phyloP scores from a whole-genome alignment of 2,888 invertebrate genomes.

The Drosophila koepferae region DNA sequence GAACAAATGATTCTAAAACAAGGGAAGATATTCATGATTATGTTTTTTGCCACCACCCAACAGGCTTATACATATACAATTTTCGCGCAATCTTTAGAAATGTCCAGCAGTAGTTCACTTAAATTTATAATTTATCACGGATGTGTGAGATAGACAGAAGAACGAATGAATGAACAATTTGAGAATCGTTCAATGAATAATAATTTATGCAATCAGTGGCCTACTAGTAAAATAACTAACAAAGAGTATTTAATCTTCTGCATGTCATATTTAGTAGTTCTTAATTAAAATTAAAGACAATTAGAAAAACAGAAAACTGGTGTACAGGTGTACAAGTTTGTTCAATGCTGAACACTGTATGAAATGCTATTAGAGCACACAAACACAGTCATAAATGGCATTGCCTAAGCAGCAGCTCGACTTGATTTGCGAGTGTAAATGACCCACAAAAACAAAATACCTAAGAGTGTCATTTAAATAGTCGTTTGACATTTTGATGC shows the following conservation, averaged over 20 bases:
- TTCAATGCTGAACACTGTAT: constrained; percentile 5
- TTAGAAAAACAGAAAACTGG: not conserved
- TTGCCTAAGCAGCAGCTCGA: constrained; percentile 8
- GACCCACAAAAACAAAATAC: constrained; percentile 32
- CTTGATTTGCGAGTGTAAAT: constrained; percentile 1
- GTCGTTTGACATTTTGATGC: constrained; percentile 38
- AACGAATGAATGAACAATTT: too few species aligned
- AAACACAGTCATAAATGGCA: constrained; percentile 6
- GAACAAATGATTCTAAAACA: too few species aligned
- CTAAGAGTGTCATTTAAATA: constrained; percentile 35
- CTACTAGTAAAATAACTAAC: not conserved
- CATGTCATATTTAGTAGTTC: not conserved
- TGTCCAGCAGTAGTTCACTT: too few species aligned
- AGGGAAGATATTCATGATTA: too few species aligned
- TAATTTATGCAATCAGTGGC: too few species aligned
- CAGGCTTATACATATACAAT: too few species aligned
- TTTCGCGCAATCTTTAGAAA: too few species aligned
- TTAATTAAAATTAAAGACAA: not conserved
- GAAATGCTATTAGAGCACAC: not conserved
- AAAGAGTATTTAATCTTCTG: not conserved
- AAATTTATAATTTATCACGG: too few species aligned
- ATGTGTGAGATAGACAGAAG: too few species aligned
- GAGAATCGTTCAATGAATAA: too few species aligned
- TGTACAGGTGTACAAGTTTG: not conserved
- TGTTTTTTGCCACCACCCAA: too few species aligned